Conservation (phyloP, 1,140 invertebrate species). For the Drosophila azteca region DNA sequence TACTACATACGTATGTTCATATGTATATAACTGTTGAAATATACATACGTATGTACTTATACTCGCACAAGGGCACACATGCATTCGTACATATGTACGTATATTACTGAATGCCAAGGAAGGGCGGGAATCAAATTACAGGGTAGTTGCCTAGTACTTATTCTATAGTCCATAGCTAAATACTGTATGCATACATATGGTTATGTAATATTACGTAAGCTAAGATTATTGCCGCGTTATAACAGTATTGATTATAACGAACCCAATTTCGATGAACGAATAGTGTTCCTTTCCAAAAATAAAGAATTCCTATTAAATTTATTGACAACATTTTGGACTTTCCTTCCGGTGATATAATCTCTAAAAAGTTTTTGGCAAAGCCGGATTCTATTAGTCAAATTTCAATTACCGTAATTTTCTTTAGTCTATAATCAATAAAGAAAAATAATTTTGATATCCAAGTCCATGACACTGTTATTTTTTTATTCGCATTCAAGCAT, state of each 20-base stretch:
- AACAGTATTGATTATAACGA: conserved; percentile 32
- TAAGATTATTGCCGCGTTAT: conserved; percentile 15
- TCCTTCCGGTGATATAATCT: too few relatives aligned
- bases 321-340: conserved; percentile 1
- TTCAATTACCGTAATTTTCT: too few relatives aligned
- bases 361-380: too few relatives aligned
- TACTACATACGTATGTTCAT: conserved; percentile 8
- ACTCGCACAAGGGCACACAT: too few relatives aligned
- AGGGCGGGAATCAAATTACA: conserved; percentile 45
- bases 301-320: conserved; percentile 70
- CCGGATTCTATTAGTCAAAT: too few relatives aligned
- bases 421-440: too few relatives aligned
- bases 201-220: conserved; percentile 25
- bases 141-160: conserved; percentile 29
- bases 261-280: conserved; percentile 28
- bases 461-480: too few relatives aligned
- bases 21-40: too few relatives aligned
- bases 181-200: too few relatives aligned
- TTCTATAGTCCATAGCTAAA: conserved; percentile 13
- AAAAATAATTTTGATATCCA: too few relatives aligned
- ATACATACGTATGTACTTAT: neutral
- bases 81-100: conserved; percentile 4
- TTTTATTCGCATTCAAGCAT: too few relatives aligned
- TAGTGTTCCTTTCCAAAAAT: conserved; percentile 63
- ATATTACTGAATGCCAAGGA: conserved; percentile 15